A percentile compares a stretch with the other conserved stretches of the same genome.
These are phyloP conservation scores for Ips typographus DNA, from an alignment of 1,140 invertebrate genomes.

Conservation along the genomic window DNA sequence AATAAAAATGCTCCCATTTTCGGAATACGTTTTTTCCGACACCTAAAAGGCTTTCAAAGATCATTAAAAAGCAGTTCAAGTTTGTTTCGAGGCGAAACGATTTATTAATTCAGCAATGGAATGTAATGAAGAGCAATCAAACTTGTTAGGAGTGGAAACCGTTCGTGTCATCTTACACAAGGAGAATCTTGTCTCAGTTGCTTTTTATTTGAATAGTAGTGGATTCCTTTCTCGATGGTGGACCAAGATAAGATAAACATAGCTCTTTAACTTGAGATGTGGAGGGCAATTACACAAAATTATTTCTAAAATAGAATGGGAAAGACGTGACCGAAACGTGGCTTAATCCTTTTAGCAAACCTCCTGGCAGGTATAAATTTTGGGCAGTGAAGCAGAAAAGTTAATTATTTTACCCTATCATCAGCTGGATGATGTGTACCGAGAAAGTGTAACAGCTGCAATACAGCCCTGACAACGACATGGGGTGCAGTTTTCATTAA, in stretches of 20 bases:
- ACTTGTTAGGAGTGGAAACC: conserved; percentile 16
- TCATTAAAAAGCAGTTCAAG: conserved; percentile 27
- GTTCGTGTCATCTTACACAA: conserved; percentile 20
- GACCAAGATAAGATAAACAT: not conserved
- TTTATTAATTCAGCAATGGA: conserved; percentile 29
- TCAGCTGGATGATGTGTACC: conserved; percentile 28
- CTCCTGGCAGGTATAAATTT: conserved; percentile 21
- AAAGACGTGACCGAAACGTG: conserved; percentile 15
- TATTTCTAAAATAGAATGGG: not conserved
- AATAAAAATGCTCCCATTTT: conserved; percentile 18
- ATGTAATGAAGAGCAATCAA: conserved; percentile 27
- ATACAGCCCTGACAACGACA: conserved; percentile 7
- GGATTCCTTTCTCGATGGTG: conserved; percentile 8
- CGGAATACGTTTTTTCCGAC: conserved; percentile 6
- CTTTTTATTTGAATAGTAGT: not conserved
- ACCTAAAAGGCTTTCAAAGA: conserved; percentile 17
- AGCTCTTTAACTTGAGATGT: not conserved
- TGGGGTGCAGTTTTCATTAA: conserved; percentile 29
- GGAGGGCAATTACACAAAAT: no score
- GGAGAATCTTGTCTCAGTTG: conserved; percentile 16
- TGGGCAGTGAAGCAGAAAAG: conserved; percentile 27
- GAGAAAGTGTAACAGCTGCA: conserved; percentile 32
- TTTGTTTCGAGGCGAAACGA: conserved; percentile 18
- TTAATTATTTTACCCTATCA: conserved; percentile 34
- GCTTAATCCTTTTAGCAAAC: conserved; percentile 2